phyloP scores from a whole-genome alignment of 2,888 invertebrate species.

The Apomyelois bistriatella region DNA sequence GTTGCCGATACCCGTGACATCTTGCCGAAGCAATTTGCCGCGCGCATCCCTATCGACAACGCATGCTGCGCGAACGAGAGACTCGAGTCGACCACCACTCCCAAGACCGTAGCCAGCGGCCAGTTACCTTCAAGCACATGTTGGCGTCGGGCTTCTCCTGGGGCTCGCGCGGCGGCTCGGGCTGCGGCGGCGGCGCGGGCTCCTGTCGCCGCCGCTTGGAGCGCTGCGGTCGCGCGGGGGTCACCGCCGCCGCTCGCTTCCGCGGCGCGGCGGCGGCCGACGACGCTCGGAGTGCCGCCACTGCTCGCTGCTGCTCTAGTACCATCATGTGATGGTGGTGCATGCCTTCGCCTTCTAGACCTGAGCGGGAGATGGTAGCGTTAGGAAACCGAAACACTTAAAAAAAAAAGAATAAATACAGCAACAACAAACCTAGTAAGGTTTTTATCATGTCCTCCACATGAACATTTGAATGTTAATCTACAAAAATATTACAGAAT shows the following conservation, averaged over 20 bases:
- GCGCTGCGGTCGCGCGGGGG: slow-evolving; percentile 62
- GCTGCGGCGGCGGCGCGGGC: slow-evolving; percentile 61
- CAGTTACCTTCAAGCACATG: slow-evolving; percentile 90
- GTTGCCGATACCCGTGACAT: too few relatives aligned
- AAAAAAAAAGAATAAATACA: too few relatives aligned
- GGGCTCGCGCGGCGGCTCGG: slow-evolving; percentile 83
- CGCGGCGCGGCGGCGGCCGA: slow-evolving; percentile 33
- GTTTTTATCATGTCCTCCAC: too few relatives aligned
- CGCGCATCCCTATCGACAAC: too few relatives aligned
- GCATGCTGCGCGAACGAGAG: too few relatives aligned
- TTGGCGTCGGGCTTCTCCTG: slow-evolving; percentile 91
- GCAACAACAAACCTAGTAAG: too few relatives aligned
- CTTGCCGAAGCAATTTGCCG: too few relatives aligned
- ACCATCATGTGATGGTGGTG: slow-evolving; percentile 81
- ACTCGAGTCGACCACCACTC: too few relatives aligned
- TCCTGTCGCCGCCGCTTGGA: slow-evolving; percentile 52
- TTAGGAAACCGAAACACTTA: background rate
- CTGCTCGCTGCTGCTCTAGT: slow-evolving; percentile 77
- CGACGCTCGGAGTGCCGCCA: slow-evolving; percentile 57
- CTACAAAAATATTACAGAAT: too few relatives aligned
- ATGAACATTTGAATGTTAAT: too few relatives aligned
- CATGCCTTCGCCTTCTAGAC: slow-evolving; percentile 76
- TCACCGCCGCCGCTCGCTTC: slow-evolving; percentile 40
- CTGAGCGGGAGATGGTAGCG: slow-evolving; percentile 38
- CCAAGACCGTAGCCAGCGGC: too few relatives aligned